Evolutionary conservation across 2,888 invertebrate species (phyloP), one percentile per base, ranked within the genome.

Genomic region (Elmis aenea): DNA sequence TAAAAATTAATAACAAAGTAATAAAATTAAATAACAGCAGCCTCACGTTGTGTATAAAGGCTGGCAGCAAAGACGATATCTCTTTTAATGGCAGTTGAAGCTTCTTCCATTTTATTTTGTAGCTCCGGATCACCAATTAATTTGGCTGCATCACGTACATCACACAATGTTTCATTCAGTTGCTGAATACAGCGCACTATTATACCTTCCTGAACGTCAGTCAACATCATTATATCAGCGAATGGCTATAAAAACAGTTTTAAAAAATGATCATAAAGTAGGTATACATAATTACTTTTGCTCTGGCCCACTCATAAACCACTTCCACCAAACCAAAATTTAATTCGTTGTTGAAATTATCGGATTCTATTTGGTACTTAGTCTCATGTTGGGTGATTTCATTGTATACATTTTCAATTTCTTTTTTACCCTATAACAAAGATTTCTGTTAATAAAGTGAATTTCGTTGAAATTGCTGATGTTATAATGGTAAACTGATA

Each of bases 31-130:
- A 28, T 16, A 2, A 16, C 16, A 15, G 21, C 29, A n/a, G 22
- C 16, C 22, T 47, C 57, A 11, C 67, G 64, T 52, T 73, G 71
- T 2, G 91, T 93, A 61, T 99, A 99, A 25, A 99, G 76, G 67
- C 94, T 95, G 15, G 93, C 94, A 12, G 96, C 91, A 64, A 99
- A 99, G 0, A 99, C 97, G 57, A 99, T 97, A 66, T 97, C 97
- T 39, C 99, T 74, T 66, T 95, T 94, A 46, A 99, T 95, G 24
- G 87, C 83, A 2, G 82, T 80, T 0, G 91, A 91, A 0, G 93
- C 91, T 63, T 92, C 90, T 66, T 94, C 88, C 92, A 97, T 96
- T 72, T 95, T 97, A 44, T 82, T 82, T 57, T 86, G 85, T 2
- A 99, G 72, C 6, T 84, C 83, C 0, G 93, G 89, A 67, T 97